Evolutionary conservation across 2,797 vertebrate species (phyloP).

Genomic region (Crypturellus tataupa): DNA sequence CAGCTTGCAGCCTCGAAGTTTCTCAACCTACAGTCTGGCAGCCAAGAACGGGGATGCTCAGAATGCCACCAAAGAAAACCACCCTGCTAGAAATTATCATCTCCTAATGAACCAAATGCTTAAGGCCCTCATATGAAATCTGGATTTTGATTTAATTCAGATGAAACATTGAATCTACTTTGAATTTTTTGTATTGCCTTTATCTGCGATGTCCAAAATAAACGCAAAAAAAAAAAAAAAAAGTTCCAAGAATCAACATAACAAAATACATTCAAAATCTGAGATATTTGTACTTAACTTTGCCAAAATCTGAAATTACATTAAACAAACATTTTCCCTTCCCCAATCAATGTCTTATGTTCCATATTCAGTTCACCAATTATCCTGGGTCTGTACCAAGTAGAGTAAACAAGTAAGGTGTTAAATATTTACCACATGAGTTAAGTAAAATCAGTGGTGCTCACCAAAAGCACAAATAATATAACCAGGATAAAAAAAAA

Average conservation of each 20-base stretch:
- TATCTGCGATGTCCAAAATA: not conserved
- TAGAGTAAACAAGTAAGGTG: not conserved
- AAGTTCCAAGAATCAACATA: not conserved
- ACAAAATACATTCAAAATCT: not conserved
- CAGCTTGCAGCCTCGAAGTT: conserved; percentile 18
- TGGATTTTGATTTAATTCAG: not conserved
- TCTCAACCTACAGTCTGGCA: not conserved
- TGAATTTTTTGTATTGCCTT: not conserved
- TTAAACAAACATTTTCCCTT: not conserved
- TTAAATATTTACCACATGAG: not conserved
- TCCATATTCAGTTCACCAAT: not conserved
- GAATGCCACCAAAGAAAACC: not conserved
- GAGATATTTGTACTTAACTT: not conserved
- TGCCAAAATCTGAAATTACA: not conserved
- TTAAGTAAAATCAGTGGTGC: not conserved
- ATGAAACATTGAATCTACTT: not conserved
- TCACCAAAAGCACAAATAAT: conserved; percentile 25
- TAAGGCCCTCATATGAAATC: not conserved
- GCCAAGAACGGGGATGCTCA: not conserved
- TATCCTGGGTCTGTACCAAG: not conserved
- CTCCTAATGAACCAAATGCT: not conserved
- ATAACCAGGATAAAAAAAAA: conserved; percentile 16
- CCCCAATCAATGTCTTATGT: not conserved
- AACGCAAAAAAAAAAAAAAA: not conserved
- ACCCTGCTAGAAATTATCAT: conserved; percentile 10